Percentiles rank a stretch among this genome's conserved stretches.
These are phyloP conservation scores for Mormyrops boulengeri DNA, from an alignment of 2,797 vertebrate species.

Conservation along the genomic window DNA sequence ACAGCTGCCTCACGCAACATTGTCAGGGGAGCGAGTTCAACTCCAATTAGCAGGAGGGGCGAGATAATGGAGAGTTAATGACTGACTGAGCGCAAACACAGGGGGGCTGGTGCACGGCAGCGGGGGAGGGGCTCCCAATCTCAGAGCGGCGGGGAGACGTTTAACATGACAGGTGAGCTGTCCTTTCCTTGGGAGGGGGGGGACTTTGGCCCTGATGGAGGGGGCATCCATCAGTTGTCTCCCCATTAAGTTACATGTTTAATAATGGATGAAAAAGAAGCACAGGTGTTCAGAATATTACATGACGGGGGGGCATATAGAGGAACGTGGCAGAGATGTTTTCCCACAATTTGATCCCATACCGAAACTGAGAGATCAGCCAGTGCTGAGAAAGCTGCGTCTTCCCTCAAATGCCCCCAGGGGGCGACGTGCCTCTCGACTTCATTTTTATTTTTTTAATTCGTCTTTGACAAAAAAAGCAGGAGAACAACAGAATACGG, in stretches of 20 bases:
- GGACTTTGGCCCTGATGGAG: neutral
- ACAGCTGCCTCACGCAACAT: neutral
- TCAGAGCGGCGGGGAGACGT: neutral
- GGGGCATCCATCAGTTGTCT: neutral
- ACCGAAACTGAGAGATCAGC: neutral
- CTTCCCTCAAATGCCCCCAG: neutral
- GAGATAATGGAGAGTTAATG: neutral
- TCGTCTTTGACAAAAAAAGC: neutral
- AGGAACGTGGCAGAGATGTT: neutral
- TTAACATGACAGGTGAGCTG: neutral
- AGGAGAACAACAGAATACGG: neutral
- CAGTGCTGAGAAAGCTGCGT: neutral
- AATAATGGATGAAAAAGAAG: neutral
- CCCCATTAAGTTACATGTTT: neutral
- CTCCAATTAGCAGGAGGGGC: neutral
- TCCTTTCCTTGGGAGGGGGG: neutral
- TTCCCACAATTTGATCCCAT: neutral
- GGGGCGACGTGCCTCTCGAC: neutral
- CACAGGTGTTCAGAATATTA: neutral
- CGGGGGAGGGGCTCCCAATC: neutral
- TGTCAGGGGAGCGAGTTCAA: neutral
- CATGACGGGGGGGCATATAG: neutral
- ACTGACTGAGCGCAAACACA: neutral
- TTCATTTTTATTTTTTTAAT: neutral
- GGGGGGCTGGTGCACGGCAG: neutral